Conservation (phyloP, 1,140 invertebrate species). For the Cyrtorhinus lividipennis region DNA sequence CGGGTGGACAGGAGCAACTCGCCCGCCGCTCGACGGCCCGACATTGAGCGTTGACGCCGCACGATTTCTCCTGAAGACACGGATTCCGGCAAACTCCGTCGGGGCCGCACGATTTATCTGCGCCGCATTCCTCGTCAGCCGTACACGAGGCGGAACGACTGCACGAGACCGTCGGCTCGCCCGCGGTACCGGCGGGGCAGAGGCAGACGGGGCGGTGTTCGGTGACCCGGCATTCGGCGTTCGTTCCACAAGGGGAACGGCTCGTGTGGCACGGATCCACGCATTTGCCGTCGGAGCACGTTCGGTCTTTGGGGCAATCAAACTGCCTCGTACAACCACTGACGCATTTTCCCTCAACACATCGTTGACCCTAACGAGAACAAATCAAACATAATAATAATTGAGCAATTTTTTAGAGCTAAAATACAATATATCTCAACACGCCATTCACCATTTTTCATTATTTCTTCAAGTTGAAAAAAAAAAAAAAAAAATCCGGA, state of each 20-base stretch:
- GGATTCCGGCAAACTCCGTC: slow-evolving; percentile 68
- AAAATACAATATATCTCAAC: too few species aligned
- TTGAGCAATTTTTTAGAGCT: neutral
- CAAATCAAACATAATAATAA: slow-evolving; percentile 10
- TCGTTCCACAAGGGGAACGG: slow-evolving; percentile 47
- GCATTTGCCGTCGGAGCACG: slow-evolving; percentile 56
- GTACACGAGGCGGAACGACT: slow-evolving; percentile 50
- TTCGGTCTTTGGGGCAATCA: slow-evolving; percentile 63
- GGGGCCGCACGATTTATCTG: slow-evolving; percentile 51
- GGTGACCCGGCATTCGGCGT: slow-evolving; percentile 56
- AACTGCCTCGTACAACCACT: slow-evolving; percentile 59
- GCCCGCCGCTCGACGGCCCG: slow-evolving; percentile 56
- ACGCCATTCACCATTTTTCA: too few species aligned
- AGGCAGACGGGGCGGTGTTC: slow-evolving; percentile 67
- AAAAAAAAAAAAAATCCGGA: too few species aligned
- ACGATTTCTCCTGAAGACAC: slow-evolving; percentile 55
- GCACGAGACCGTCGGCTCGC: slow-evolving; percentile 26
- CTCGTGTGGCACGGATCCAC: slow-evolving; percentile 53
- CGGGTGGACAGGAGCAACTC: slow-evolving; percentile 70
- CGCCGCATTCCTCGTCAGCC: slow-evolving; percentile 58
- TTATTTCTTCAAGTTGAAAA: neutral
- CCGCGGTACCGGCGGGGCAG: slow-evolving; percentile 64
- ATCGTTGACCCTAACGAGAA: slow-evolving; percentile 39
- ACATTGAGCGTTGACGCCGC: slow-evolving; percentile 74
- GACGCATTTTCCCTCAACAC: slow-evolving; percentile 44